Evolutionary conservation across 2,113 vertebrate species (phyloP), one percentile per base, ranked within the genome.

Genomic region (Polyodon spathula): DNA sequence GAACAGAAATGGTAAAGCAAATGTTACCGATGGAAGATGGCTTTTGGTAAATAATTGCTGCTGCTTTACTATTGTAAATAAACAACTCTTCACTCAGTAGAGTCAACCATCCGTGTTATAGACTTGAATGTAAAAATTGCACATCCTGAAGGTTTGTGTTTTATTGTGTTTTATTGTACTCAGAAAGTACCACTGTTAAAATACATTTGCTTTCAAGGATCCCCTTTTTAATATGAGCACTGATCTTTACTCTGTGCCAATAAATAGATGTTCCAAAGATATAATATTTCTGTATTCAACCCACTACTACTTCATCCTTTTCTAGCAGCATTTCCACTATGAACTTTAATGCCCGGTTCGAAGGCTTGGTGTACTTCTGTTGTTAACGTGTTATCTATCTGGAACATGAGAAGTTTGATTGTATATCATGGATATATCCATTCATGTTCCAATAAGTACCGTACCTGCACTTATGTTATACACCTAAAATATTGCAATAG

Each of bases 101-200:
- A 58, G 41, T 16, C 66, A 64, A 37, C 53, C 63, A 56, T 61
- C 65, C 65, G 40, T 67, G 68, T 70, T 63, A 63, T 58, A 63
- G 58, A 58, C 64, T 68, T 54, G 44, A 62, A 67, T 61, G 60
- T 63, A 59, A 27, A 46, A 65, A 51, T 46, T 16, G 37, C 40
- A 10, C 56, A 14, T 52, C 62, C 65, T n/a, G 42, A 56, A 53
- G 67, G 12, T 7, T 12, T 4, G 4, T 4, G 37, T 40, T 54
- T 54, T 60, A 65, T 63, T 69, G 67, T 72, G 53, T 4, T 43
- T n/a, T n/a, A n/a, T n/a, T n/a, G 65, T 61, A 37, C 63, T 73
- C 62, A 7, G 43, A 40, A 2, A 48, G 44, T 11, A 50, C 39
- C 43, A 37, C 55, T 39, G 38, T 63, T 15, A 61, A 52, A 42